Evolutionary conservation across 1,140 invertebrate species (phyloP).

Genomic region (Harlomillsia oculata): DNA sequence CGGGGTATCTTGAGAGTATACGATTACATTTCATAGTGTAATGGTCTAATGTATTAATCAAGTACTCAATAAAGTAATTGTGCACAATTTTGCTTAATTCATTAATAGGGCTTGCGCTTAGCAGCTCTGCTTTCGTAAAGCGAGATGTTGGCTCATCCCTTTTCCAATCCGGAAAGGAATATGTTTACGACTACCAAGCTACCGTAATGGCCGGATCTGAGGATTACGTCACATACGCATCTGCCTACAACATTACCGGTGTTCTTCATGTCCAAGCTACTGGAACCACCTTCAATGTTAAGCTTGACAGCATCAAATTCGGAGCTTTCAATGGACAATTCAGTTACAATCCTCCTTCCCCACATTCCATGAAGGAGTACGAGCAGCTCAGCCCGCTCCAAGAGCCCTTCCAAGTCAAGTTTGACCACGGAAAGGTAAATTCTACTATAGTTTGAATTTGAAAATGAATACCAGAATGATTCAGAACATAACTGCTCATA

Average conservation of each 20-base stretch:
- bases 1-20: too few relatives aligned
- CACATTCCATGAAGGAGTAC: constrained; percentile 14
- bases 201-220: constrained; percentile 22
- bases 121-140: constrained; percentile 25
- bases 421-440: constrained; percentile 22
- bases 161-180: constrained; percentile 29
- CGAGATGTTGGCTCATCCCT: constrained; percentile 21
- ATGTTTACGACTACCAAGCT: constrained; percentile 24
- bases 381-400: constrained; percentile 23
- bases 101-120: constrained; percentile 24
- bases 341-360: neutral
- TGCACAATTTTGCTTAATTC: neutral
- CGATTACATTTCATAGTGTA: too few relatives aligned
- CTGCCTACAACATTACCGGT: constrained; percentile 28
- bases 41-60: too few relatives aligned
- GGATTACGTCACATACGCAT: constrained; percentile 28
- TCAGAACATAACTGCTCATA: too few relatives aligned
- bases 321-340: constrained; percentile 31
- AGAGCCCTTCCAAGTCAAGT: constrained; percentile 27
- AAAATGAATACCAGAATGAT: too few relatives aligned
- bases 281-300: constrained; percentile 10
- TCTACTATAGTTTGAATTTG: too few relatives aligned
- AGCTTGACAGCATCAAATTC: constrained; percentile 23
- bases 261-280: constrained; percentile 15
- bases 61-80: neutral